Evolutionary conservation across 1,140 invertebrate genomes (phyloP).

Genomic region (Cyclina sinensis): DNA sequence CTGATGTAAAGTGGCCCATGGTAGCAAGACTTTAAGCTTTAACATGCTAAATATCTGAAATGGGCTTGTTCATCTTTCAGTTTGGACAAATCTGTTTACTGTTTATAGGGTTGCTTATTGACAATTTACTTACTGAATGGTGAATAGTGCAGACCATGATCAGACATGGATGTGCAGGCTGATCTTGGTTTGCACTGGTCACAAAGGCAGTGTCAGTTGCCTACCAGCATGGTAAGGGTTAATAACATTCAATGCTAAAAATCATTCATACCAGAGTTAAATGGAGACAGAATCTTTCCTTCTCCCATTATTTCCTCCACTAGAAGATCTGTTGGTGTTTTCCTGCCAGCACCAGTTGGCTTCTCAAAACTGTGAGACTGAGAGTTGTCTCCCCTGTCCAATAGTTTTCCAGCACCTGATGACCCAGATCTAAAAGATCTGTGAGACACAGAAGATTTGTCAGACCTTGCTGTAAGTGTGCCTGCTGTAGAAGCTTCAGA

Average conservation of each 20-base stretch:
- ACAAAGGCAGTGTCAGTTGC: too few relatives aligned
- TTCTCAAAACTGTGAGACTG: not conserved
- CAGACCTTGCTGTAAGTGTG: not conserved
- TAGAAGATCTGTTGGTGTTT: constrained; percentile 58
- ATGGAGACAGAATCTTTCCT: constrained; percentile 58
- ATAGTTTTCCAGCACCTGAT: not conserved
- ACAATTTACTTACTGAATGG: too few relatives aligned
- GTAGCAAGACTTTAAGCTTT: too few relatives aligned
- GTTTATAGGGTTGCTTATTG: too few relatives aligned
- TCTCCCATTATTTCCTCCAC: constrained; percentile 67
- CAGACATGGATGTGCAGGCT: too few relatives aligned
- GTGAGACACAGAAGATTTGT: constrained; percentile 1
- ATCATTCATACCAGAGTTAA: constrained; percentile 59
- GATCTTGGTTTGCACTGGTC: too few relatives aligned
- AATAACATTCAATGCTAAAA: not conserved
- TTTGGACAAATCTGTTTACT: too few relatives aligned
- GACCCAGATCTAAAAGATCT: not conserved
- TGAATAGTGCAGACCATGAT: too few relatives aligned
- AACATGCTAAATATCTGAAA: too few relatives aligned
- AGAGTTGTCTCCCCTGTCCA: not conserved
- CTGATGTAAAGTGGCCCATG: too few relatives aligned
- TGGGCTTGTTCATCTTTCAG: too few relatives aligned
- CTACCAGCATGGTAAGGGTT: too few relatives aligned
- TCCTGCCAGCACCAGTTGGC: not conserved
- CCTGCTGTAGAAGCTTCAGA: not conserved